Evolutionary conservation across 2,113 vertebrate genomes (phyloP).

Genomic region (Shinisaurus crocodilurus): DNA sequence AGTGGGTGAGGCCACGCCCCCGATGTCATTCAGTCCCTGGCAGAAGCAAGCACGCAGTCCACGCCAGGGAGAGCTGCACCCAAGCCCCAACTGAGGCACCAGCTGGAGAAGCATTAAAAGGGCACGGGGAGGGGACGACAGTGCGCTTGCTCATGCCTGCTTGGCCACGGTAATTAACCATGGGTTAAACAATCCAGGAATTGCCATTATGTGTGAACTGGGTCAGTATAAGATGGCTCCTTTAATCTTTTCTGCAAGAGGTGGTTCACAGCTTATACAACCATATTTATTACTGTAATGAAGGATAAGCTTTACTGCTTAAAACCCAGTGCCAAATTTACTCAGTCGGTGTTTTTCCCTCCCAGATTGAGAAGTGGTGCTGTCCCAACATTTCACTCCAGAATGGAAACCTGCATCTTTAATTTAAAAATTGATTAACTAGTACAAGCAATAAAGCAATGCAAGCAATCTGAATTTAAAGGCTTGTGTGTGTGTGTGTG

Average conservation of each 20-base stretch:
- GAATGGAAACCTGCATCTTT: slow-evolving; percentile 23
- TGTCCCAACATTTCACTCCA: not conserved
- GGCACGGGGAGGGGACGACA: too few species aligned
- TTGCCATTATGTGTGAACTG: too few species aligned
- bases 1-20: too few species aligned
- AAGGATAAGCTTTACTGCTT: not conserved
- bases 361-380: slow-evolving; percentile 26
- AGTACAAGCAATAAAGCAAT: slow-evolving; percentile 8
- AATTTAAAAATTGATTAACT: slow-evolving; percentile 28
- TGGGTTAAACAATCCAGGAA: too few species aligned
- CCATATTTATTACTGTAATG: not conserved
- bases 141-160: too few species aligned
- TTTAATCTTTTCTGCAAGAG: not conserved
- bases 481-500: not conserved
- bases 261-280: not conserved
- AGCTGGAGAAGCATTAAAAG: too few species aligned
- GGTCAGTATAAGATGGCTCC: not conserved
- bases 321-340: not conserved
- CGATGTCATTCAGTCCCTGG: too few species aligned
- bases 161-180: too few species aligned
- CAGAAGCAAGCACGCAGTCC: too few species aligned
- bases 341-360: slow-evolving; percentile 19
- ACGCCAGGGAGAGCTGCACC: too few species aligned
- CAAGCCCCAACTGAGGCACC: too few species aligned
- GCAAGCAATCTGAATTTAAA: not conserved